Percentiles rank a stretch among this genome's conserved stretches.
Evolutionary conservation across 1,140 invertebrate species (phyloP).

Genomic region (Lasaia peninsularis): DNA sequence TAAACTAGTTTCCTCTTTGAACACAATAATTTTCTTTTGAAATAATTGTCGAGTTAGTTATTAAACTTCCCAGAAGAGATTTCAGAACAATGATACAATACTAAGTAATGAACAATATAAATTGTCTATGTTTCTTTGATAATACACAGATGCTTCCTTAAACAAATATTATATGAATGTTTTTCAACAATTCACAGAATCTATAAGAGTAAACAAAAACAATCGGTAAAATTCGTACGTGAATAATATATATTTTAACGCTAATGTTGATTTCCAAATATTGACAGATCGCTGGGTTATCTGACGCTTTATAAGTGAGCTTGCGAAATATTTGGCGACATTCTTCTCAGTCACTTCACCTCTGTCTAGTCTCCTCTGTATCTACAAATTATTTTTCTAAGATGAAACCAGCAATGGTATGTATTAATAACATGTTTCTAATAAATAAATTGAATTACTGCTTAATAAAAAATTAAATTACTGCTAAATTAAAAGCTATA

Average conservation of each 20-base stretch:
- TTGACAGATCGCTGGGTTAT: slow-evolving; percentile 32
- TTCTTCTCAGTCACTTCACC: not conserved
- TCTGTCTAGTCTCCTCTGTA: not conserved
- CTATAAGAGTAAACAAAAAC: slow-evolving; percentile 12
- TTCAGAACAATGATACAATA: too few species aligned
- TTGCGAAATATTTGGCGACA: slow-evolving; percentile 19
- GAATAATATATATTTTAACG: slow-evolving; percentile 28
- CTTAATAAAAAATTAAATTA: too few species aligned
- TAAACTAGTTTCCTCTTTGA: too few species aligned
- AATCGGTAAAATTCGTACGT: slow-evolving; percentile 28
- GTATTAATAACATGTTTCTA: slow-evolving; percentile 11
- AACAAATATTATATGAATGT: not conserved
- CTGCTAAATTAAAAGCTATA: too few species aligned
- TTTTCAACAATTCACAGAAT: not conserved
- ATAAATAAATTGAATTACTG: too few species aligned
- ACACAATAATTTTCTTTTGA: too few species aligned
- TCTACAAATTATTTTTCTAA: not conserved
- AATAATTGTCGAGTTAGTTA: too few species aligned
- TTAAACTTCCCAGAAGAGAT: too few species aligned
- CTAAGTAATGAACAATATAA: too few species aligned
- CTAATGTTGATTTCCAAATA: slow-evolving; percentile 26
- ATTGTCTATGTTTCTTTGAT: too few species aligned
- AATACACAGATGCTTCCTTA: not conserved
- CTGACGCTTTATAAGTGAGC: slow-evolving; percentile 29
- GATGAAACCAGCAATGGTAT: slow-evolving; percentile 17